Evolutionary conservation across 2,797 vertebrate genomes (phyloP).

Genomic region (Macrochelys suwanniensis): DNA sequence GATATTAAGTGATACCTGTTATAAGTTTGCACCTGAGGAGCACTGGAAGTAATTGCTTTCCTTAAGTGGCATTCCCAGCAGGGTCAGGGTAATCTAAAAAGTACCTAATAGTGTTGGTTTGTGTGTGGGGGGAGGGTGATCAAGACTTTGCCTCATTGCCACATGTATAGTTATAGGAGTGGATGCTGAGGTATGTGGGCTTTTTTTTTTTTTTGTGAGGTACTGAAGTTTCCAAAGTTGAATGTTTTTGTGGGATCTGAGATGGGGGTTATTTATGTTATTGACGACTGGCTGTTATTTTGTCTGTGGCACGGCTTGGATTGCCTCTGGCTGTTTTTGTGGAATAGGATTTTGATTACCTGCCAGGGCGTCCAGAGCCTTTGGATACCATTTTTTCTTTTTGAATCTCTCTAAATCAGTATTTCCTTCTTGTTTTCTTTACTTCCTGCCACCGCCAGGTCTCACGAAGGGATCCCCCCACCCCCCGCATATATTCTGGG

Average conservation of each 20-base stretch:
- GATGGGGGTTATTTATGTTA: not conserved
- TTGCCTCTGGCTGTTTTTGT: too few relatives aligned
- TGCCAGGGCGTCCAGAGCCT: too few relatives aligned
- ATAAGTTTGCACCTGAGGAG: not conserved
- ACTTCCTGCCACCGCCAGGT: too few relatives aligned
- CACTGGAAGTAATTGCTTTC: not conserved
- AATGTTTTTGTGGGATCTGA: not conserved
- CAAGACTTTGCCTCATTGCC: not conserved
- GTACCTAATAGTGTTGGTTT: not conserved
- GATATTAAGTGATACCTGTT: not conserved
- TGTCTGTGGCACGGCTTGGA: too few relatives aligned
- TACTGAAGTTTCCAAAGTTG: not conserved
- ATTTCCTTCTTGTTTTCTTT: too few relatives aligned
- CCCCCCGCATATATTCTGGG: too few relatives aligned
- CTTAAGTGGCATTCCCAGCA: not conserved
- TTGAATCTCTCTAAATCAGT: too few relatives aligned
- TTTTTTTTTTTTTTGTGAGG: not conserved
- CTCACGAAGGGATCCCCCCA: too few relatives aligned
- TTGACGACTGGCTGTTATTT: too few relatives aligned
- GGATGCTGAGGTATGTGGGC: not conserved
- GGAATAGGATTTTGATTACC: too few relatives aligned
- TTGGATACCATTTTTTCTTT: too few relatives aligned
- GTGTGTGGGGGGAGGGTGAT: not conserved
- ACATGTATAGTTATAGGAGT: not conserved
- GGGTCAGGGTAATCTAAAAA: not conserved